Conservation (phyloP, 2,888 invertebrate genomes). For the Crematogaster levior region DNA sequence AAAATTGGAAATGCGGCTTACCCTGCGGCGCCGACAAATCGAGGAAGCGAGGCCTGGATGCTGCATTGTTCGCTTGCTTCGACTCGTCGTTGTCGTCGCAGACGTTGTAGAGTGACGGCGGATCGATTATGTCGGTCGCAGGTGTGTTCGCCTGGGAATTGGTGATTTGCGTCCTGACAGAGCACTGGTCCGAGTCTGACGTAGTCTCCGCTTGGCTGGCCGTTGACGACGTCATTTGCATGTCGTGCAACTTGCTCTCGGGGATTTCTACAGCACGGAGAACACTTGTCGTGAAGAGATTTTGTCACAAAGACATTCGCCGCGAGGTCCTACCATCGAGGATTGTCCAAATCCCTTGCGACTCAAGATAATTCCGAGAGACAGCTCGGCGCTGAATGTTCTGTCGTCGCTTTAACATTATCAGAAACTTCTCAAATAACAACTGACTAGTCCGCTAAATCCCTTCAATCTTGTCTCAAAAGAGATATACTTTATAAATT, state of each 20-base stretch:
- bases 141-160: constrained; percentile 80
- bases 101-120: constrained; percentile 81
- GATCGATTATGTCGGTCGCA: constrained; percentile 81
- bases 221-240: constrained; percentile 71
- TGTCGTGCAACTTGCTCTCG: constrained; percentile 60
- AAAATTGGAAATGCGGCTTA: constrained; percentile 90
- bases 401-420: constrained; percentile 16
- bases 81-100: constrained; percentile 68
- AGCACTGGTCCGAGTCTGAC: constrained; percentile 83
- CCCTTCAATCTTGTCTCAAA: background rate
- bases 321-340: background rate
- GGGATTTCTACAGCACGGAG: constrained; percentile 59
- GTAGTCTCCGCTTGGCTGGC: constrained; percentile 77
- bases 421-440: background rate
- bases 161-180: constrained; percentile 82
- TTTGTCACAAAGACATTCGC: background rate
- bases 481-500: background rate
- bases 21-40: constrained; percentile 89
- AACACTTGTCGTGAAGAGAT: constrained; percentile 26
- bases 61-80: constrained; percentile 76
- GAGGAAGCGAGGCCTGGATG: constrained; percentile 88
- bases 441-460: background rate
- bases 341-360: constrained; percentile 12
- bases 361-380: constrained; percentile 34
- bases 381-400: constrained; percentile 12